Conservation (phyloP, 2,888 invertebrate genomes). For the Sarcophaga carnaria region DNA sequence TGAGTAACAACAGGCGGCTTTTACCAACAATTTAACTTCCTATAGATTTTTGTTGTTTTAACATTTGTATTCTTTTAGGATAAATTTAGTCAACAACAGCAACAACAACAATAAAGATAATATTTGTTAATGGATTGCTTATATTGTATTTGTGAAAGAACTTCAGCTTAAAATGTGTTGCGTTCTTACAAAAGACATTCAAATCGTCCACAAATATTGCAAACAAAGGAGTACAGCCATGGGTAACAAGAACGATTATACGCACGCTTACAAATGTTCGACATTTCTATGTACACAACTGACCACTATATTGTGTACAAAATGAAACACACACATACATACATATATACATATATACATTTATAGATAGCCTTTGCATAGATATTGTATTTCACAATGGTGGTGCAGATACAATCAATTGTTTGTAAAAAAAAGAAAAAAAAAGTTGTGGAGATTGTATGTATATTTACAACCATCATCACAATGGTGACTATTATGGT, state of each 20-base stretch:
- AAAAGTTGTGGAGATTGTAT: too few species aligned
- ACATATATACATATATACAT: background rate
- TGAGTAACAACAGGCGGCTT: background rate
- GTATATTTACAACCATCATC: slow-evolving; percentile 4
- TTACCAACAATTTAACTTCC: background rate
- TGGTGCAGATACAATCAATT: slow-evolving; percentile 21
- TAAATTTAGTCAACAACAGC: background rate
- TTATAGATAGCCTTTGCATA: background rate
- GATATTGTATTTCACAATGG: slow-evolving; percentile 26
- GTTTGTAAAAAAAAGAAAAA: background rate
- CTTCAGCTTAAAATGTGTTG: slow-evolving; percentile 29
- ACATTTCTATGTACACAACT: slow-evolving; percentile 1
- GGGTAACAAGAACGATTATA: slow-evolving; percentile 12
- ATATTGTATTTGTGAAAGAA: slow-evolving; percentile 11
- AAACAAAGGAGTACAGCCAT: background rate
- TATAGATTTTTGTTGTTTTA: background rate
- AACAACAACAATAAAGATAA: slow-evolving; percentile 3
- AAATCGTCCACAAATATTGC: background rate
- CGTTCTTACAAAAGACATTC: background rate
- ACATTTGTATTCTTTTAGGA: background rate
- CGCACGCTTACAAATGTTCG: background rate
- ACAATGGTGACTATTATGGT: background rate
- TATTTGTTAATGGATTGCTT: background rate
- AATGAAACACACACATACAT: background rate
- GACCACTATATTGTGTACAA: background rate